These are phyloP conservation scores for Carollia perspicillata DNA, from an alignment of 2,113 vertebrate genomes.

Conservation along the genomic window DNA sequence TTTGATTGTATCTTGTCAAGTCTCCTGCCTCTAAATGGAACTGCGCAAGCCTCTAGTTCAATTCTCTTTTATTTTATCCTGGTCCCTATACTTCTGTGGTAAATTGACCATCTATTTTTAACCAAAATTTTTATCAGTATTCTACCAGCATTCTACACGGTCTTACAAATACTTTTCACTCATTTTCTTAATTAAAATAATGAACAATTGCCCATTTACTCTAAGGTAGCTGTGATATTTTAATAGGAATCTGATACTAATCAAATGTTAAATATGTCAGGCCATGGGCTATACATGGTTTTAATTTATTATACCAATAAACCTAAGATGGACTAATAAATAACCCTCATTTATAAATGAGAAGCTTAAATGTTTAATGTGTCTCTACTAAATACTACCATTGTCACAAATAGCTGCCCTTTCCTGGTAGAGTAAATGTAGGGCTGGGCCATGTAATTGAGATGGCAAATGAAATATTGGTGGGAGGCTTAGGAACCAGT, in stretches of 20 bases:
- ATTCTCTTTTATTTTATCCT: not conserved
- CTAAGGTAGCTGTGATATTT: not conserved
- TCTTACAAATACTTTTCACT: not conserved
- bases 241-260: not conserved
- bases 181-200: not conserved
- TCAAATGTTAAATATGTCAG: not conserved
- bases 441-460: not conserved
- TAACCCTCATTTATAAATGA: not conserved
- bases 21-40: not conserved
- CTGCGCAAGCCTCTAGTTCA: not conserved
- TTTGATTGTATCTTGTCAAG: not conserved
- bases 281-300: not conserved
- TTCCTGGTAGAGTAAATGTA: not conserved
- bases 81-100: too few species aligned
- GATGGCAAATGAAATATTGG: not conserved
- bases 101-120: not conserved
- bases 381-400: not conserved
- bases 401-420: not conserved
- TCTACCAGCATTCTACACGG: not conserved
- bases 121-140: not conserved
- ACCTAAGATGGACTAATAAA: not conserved
- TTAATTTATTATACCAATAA: not conserved
- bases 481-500: not conserved
- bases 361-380: not conserved
- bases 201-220: not conserved